Base-by-base conservation (phyloP, 2,888 invertebrate species). In the Vesta saturnalis region DNA sequence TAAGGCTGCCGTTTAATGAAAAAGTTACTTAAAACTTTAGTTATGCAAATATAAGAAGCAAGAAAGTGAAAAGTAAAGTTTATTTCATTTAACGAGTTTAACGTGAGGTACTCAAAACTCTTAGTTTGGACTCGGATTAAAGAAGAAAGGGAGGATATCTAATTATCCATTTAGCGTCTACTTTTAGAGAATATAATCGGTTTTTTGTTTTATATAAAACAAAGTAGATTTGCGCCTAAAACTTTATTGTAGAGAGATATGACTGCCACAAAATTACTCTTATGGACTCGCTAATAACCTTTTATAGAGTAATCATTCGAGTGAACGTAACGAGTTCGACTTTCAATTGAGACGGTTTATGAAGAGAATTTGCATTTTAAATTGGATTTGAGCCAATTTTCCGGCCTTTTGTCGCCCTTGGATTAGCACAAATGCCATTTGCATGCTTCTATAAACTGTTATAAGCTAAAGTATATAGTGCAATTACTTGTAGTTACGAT, bases 321-420 rank as follows among this genome's bases (percentile, higher is more conserved):
- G 70, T 59, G 71, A 67, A 67, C 62, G 69, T 70, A 71, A 73
- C 74, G 67, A 72, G 70, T 69, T 72, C 74, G 74, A 74, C 74
- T 76, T 76, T 76, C 75, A 75, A 75, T 76, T 76, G 74, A 74
- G 74, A 74, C 73, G 72, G 72, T 74, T 73, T 74, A 74, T 73
- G 72, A 73, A 72, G 75, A 52, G 69, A 71, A 82, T 82, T 81
- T 81, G 81, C 81, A 81, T 81, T 79, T 78, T 79, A 81, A 79
- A 81, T 82, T 81, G 80, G 80, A 81, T 79, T 76, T 75, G 70
- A 75, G 78, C 78, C 81, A 82, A 82, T 81, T 82, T 80, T 81
- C 79, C 77, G 77, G 78, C 77, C 76, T 78, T 80, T 78, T 81
- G 80, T 78, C 80, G 77, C 78, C 78, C 77, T 75, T 60, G 70